phyloP scores from a whole-genome alignment of 2,113 vertebrate species.

The Gallinago media region DNA sequence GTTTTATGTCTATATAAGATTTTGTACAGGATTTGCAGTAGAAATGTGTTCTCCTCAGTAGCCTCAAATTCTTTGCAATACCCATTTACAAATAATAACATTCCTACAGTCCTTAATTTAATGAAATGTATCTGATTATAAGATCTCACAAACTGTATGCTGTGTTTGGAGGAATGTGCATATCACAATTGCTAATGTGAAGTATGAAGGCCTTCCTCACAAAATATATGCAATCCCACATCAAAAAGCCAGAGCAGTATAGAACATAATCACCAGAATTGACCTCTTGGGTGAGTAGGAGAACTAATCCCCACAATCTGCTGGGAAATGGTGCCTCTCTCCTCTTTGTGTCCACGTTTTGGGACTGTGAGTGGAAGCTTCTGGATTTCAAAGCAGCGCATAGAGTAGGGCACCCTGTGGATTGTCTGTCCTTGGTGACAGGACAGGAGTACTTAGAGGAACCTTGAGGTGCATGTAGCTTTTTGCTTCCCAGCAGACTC shows the following conservation, averaged over 20 bases:
- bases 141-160: background rate
- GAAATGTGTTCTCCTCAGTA: background rate
- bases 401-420: background rate
- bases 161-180: background rate
- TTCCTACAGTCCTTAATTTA: background rate
- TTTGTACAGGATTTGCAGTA: background rate
- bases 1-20: background rate
- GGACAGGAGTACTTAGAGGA: background rate
- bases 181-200: background rate
- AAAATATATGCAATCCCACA: background rate
- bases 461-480: accelerated
- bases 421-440: background rate
- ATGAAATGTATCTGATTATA: background rate
- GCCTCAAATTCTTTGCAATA: background rate
- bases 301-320: background rate
- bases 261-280: background rate
- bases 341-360: background rate
- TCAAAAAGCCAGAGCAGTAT: background rate
- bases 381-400: background rate
- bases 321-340: background rate
- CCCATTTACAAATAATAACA: background rate
- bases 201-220: background rate
- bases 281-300: background rate
- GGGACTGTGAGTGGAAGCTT: background rate
- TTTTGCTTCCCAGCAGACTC: background rate